Evolutionary conservation across 2,888 invertebrate genomes (phyloP).

Genomic region (Heliconius ismenius): DNA sequence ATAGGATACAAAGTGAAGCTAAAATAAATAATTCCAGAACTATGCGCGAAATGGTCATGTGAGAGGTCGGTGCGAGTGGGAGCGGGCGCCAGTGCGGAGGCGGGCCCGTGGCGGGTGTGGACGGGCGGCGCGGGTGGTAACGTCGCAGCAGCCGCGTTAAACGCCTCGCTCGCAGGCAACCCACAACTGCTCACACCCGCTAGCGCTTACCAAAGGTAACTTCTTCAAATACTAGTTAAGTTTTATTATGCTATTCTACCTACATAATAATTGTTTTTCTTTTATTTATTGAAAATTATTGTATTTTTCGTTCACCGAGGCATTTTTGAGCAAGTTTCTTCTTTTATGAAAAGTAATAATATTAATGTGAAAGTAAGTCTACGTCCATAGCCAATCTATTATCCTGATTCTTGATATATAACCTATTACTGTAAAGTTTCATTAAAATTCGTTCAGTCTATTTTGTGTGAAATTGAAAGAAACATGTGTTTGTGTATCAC

Average conservation of each 20-base stretch:
- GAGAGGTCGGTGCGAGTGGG: conserved; percentile 25
- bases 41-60: conserved; percentile 48
- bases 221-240: background rate
- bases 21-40: conserved; percentile 42
- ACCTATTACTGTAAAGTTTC: no score
- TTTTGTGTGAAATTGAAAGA: no score
- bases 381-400: no score
- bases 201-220: conserved; percentile 47
- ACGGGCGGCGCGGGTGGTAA: conserved; percentile 55
- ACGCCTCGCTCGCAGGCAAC: conserved; percentile 48
- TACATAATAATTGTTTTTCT: no score
- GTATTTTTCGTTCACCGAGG: no score
- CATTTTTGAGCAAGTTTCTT: no score
- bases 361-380: no score
- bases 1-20: background rate
- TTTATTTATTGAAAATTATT: no score
- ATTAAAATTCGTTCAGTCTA: no score
- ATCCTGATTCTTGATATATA: no score
- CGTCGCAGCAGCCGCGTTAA: conserved; percentile 53
- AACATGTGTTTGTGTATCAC: no score
- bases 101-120: conserved; percentile 56
- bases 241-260: background rate
- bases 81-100: conserved; percentile 36
- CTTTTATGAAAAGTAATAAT: no score
- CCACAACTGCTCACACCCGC: conserved; percentile 39